Base-by-base conservation (phyloP, 1,140 invertebrate genomes). In the Drosophila kohkoa region DNA sequence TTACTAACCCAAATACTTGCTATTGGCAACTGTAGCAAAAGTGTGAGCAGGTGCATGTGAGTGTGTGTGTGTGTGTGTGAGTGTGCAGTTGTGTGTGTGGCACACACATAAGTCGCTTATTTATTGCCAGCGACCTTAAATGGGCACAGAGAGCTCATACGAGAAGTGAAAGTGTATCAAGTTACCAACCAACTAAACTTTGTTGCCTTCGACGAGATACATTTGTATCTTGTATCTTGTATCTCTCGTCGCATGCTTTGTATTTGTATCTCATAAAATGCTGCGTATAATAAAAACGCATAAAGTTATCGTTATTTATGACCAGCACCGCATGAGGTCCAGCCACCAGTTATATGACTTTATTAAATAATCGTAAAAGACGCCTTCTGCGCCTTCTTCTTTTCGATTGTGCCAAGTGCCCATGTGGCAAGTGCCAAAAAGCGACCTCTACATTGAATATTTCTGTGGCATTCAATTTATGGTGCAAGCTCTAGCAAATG, bases 1-100 rank as follows among this genome's bases (percentile, higher is more conserved):
- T 81, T 81, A 81, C 79, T 81, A 81, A 81, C 79, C 79, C 72
- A 78, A 81, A 81, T 81, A 71, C 73, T 64, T 65, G 72, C 62
- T 75, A 81, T 81, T 64, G 75, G 66, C 71, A 69, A 72, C 45
- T 55, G 41, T 28, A 16, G 20, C 11, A 8, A 28, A 25, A 45
- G 8, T 45, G 48, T 60, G 38, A 32, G 60, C 54, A 57, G 48
- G 46, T 73, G 73, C 52, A 25, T 16, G 54, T 43, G 41, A 48
- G 28, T 25, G 15, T 32, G 25, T 52, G 68, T 63, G 32, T 25
- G 15, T 20, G 25, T 43, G 68, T 55, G 20, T 62, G 16, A 20
- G 16, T 20, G 43, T 45, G 13, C 20, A 3, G 20, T 4, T 45
- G 20, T 46, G 13, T 52, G 49, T 70, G 46, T 60, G 43, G 11